phyloP scores from a whole-genome alignment of 2,113 vertebrate species.

The Paramisgurnus dabryanus region DNA sequence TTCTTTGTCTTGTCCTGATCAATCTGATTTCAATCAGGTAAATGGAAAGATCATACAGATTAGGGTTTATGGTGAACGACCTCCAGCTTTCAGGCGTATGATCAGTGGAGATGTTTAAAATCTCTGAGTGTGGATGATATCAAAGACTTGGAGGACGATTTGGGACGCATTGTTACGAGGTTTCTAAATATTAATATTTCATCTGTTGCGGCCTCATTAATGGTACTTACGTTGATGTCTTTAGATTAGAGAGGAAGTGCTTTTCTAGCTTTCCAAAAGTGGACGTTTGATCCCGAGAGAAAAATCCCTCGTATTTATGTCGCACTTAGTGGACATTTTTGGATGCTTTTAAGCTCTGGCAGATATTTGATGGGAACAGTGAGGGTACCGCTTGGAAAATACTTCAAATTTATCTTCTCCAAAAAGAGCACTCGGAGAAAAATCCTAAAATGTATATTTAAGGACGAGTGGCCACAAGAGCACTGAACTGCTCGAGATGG shows the following conservation, averaged over 20 bases:
- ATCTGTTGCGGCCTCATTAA: conserved; percentile 42
- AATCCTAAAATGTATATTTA: conserved; percentile 37
- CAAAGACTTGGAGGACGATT: conserved; percentile 35
- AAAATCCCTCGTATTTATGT: conserved; percentile 21
- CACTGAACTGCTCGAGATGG: conserved; percentile 7
- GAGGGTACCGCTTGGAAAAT: conserved; percentile 17
- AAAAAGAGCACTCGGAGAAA: conserved; percentile 49
- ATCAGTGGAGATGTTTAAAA: conserved; percentile 42
- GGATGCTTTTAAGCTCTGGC: conserved; percentile 43
- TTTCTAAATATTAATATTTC: conserved; percentile 47
- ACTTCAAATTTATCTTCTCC: conserved; percentile 45
- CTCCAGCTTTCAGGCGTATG: conserved; percentile 47
- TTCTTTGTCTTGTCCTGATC: conserved; percentile 43
- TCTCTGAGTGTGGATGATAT: conserved; percentile 47
- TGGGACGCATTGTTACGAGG: conserved; percentile 25
- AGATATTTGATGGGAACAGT: conserved; percentile 49
- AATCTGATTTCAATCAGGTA: conserved; percentile 55
- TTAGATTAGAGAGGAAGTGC: conserved; percentile 30
- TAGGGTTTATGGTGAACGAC: conserved; percentile 22
- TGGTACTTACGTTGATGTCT: conserved; percentile 43
- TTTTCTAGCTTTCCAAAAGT: conserved; percentile 15
- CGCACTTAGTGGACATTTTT: conserved; percentile 10
- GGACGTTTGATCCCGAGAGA: conserved; percentile 39
- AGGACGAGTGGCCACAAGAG: conserved; percentile 46
- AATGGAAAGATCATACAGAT: conserved; percentile 37